phyloP scores from a whole-genome alignment of 2,797 vertebrate species.

The Thamnophis elegans region DNA sequence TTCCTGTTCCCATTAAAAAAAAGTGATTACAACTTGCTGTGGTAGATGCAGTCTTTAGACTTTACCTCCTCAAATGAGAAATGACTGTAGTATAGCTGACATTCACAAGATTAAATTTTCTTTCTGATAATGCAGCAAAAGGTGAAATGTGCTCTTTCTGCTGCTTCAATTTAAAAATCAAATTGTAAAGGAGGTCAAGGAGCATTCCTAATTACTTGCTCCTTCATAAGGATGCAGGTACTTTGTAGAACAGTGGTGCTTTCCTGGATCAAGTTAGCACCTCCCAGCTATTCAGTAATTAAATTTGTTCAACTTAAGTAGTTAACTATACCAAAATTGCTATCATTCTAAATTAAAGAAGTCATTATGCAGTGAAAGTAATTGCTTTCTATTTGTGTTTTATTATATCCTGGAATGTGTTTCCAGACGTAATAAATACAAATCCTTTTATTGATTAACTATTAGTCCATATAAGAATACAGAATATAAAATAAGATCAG shows the following conservation, averaged over 20 bases:
- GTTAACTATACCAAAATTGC: background rate
- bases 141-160: background rate
- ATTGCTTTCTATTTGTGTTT: background rate
- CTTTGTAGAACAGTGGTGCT: background rate
- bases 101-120: background rate
- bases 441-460: background rate
- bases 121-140: background rate
- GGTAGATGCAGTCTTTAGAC: background rate
- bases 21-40: background rate
- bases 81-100: background rate
- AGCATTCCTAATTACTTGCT: background rate
- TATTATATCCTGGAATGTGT: background rate
- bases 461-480: background rate
- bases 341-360: background rate
- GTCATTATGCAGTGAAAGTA: background rate
- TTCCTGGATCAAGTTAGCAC: background rate
- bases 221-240: background rate
- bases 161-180: background rate
- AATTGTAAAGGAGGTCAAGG: background rate
- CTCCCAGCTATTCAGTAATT: background rate
- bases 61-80: background rate
- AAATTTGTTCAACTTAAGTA: conserved; percentile 9
- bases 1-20: background rate
- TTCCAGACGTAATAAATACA: background rate
- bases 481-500: background rate